These are phyloP conservation scores for Scylla paramamosain DNA, from an alignment of 1,140 invertebrate genomes.

Conservation along the genomic window DNA sequence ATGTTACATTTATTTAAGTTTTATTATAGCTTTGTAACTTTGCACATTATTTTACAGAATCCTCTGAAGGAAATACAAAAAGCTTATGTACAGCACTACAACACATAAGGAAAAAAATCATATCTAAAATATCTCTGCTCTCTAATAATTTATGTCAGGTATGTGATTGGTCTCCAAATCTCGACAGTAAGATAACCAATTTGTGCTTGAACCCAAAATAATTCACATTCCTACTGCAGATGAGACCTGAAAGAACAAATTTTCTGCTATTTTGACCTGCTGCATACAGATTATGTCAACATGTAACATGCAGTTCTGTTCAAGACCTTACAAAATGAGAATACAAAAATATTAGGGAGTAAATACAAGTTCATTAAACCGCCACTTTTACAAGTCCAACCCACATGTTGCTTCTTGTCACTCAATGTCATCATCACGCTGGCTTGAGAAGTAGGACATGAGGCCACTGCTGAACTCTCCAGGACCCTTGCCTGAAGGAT, in stretches of 20 bases:
- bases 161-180: conserved; percentile 66
- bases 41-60: conserved; percentile 76
- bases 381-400: conserved; percentile 59
- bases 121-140: conserved; percentile 76
- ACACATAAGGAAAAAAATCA: conserved; percentile 74
- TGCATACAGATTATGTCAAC: conserved; percentile 63
- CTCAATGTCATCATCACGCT: conserved; percentile 87
- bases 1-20: conserved; percentile 61
- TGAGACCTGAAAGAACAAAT: conserved; percentile 52
- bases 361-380: conserved; percentile 71
- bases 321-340: conserved; percentile 76
- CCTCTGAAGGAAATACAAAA: conserved; percentile 76
- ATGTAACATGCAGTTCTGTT: conserved; percentile 60
- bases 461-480: conserved; percentile 83
- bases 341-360: conserved; percentile 76
- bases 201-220: conserved; percentile 73
- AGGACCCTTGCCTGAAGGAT: conserved; percentile 65
- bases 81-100: conserved; percentile 76
- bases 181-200: conserved; percentile 63
- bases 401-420: conserved; percentile 59
- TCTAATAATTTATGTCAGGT: conserved; percentile 73
- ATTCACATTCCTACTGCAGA: conserved; percentile 45
- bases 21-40: conserved; percentile 76
- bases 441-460: conserved; percentile 93
- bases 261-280: conserved; percentile 48